Evolutionary conservation across 2,888 invertebrate species (phyloP), one percentile per base, ranked within the genome.

Genomic region (Clusia tigrina): DNA sequence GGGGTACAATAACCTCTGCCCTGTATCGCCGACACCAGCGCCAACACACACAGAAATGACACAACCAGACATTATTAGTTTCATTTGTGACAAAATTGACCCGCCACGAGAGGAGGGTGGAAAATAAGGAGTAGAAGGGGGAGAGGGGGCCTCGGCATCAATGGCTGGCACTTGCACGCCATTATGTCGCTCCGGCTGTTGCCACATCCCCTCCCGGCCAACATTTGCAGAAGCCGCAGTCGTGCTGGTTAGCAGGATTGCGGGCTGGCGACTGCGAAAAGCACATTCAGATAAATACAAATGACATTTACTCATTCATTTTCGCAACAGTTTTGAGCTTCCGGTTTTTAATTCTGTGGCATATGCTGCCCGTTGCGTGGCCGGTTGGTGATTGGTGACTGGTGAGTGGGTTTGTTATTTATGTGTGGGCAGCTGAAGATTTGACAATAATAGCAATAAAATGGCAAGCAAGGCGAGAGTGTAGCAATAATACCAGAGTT

Each of bases 201-300:
- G 48, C 22, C n/a, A n/a, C n/a, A n/a, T n/a, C n/a, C n/a, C n/a
- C n/a, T n/a, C n/a, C n/a, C n/a, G 42, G 12, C 32, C 42, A n/a
- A 3, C 3, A 17, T 42, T 15, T 6, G 42, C 9, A 15, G 42
- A 42, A 42, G 42, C 42, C 15, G n/a, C 42, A 42, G n/a, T 42
- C 42, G 12, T 32, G 32, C 32, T 32, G 32, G 32, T 32, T 32
- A 15, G 42, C n/a, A 17, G 42, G 15, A n/a, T 5, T 42, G 9
- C n/a, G 6, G 66, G 56, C 65, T 62, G 65, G 63, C 70, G 55
- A 42, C 26, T 66, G 48, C 37, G 17, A 57, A 5, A 53, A 18
- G 25, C 51, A 48, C 46, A 52, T 17, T 37, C 25, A 38, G 12
- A 64, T 64, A 71, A 20, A 55, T 20, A 15, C 5, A 32, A 48